Base-by-base conservation (phyloP, 2,888 invertebrate species). In the Hoplodrina ambigua region DNA sequence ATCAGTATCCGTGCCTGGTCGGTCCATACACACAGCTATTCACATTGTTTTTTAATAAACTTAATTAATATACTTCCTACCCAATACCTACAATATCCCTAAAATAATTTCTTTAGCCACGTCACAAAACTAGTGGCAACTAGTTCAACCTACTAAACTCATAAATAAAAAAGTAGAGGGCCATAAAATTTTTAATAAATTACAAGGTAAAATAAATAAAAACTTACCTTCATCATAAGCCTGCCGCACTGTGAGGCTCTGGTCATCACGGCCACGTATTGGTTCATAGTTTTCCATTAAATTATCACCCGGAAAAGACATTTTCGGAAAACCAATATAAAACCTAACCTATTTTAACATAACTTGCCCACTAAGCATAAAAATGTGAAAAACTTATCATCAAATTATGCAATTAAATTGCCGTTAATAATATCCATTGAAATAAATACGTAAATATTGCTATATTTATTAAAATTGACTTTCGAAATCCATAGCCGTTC, bases 151-250 rank as follows among this genome's bases (percentile, higher is more conserved):
- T 33, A n/a, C 11, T 4, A 6, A 50, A 63, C 15, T 33, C 11
- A 61, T 44, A 44, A 41, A 58, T 53, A 56, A 20, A 33, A 20
- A 17, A 49, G 8, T 17, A 15, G 6, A n/a, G 41, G 13, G n/a
- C 25, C 10, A 17, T 4, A 62, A 2, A 5, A 20, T n/a, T 68
- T 61, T 50, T 2, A 49, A 41, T 50, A 53, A 56, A 55, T 52
- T 55, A 25, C 33, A 49, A 53, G 11, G 25, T 13, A 44, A 65
- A 30, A 60, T 56, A 19, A 69, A 58, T 74, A 11, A 77, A 73
- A 70, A 60, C 92, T 91, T 81, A 95, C 95, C 94, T 81, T 93
- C 86, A 66, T 90, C 85, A 74, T 89, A 94, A 0, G 94, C 93
- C 78, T 93, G 89, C 30, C 88, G 88, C 58, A 94, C 85, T 5